Percentiles rank a stretch among this genome's conserved stretches.
Evolutionary conservation across 2,797 vertebrate genomes (phyloP).

Genomic region (Anguilla marmorata): DNA sequence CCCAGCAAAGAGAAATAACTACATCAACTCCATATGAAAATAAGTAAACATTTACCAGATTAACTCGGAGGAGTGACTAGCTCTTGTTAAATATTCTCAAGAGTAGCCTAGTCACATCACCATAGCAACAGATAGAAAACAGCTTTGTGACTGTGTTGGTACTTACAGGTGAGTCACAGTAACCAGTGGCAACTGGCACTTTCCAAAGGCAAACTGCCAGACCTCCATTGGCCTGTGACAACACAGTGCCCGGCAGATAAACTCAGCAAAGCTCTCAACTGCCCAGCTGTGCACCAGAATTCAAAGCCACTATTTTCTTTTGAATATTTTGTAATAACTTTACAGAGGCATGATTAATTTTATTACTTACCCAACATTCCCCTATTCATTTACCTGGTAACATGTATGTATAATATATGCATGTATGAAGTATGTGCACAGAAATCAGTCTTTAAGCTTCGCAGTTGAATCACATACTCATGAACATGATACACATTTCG

Average conservation of each 20-base stretch:
- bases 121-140: constrained; percentile 14
- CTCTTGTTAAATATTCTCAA: constrained; percentile 28
- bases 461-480: not conserved
- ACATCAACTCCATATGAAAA: constrained; percentile 28
- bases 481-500: not conserved
- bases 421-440: not conserved
- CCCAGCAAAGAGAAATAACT: constrained; percentile 27
- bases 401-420: not conserved
- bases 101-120: not conserved
- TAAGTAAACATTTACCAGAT: constrained; percentile 39
- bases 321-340: not conserved
- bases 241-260: not conserved
- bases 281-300: not conserved
- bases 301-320: not conserved
- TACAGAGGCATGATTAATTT: not conserved
- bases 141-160: constrained; percentile 3
- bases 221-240: not conserved
- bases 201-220: not conserved
- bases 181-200: not conserved
- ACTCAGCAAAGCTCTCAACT: not conserved
- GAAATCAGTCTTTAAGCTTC: not conserved
- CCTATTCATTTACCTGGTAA: not conserved
- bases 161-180: constrained; percentile 7
- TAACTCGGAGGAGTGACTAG: not conserved
- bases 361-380: not conserved